These are phyloP conservation scores for Lytechinus pictus DNA, from an alignment of 35 echinoderm and acorn worm species.

Conservation along the genomic window DNA sequence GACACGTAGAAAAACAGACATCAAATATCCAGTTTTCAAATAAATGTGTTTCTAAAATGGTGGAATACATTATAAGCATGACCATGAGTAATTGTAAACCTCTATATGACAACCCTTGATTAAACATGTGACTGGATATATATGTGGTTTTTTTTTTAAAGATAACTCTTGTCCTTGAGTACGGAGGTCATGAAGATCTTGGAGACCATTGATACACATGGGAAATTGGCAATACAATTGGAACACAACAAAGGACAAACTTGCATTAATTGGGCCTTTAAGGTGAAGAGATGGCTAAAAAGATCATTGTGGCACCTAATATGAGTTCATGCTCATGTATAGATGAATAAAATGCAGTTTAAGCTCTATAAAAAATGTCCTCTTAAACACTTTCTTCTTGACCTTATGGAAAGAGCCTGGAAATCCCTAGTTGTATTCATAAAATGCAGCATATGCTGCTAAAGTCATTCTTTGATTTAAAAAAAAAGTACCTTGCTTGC, in stretches of 20 bases:
- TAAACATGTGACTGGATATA: background rate
- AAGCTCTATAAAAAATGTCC: background rate
- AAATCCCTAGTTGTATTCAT: background rate
- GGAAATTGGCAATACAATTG: background rate
- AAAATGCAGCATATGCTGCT: background rate
- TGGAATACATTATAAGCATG: background rate
- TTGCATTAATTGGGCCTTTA: background rate
- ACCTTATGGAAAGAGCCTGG: background rate
- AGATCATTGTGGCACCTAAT: too few relatives aligned
- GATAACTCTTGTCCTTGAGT: too few relatives aligned
- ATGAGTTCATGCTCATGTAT: background rate
- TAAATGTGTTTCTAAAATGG: background rate
- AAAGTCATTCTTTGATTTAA: background rate
- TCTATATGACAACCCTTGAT: background rate
- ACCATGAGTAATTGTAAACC: background rate
- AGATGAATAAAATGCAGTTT: background rate
- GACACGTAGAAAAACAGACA: background rate
- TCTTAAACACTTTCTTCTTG: background rate
- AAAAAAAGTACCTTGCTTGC: too few relatives aligned
- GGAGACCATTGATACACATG: background rate
- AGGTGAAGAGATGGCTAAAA: too few relatives aligned
- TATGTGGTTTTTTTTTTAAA: too few relatives aligned
- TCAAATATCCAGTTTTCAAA: background rate
- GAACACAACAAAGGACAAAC: background rate
- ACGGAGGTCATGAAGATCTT: background rate